Evolutionary conservation across 2,888 invertebrate genomes (phyloP).

Genomic region (Pilophorus perplexus): DNA sequence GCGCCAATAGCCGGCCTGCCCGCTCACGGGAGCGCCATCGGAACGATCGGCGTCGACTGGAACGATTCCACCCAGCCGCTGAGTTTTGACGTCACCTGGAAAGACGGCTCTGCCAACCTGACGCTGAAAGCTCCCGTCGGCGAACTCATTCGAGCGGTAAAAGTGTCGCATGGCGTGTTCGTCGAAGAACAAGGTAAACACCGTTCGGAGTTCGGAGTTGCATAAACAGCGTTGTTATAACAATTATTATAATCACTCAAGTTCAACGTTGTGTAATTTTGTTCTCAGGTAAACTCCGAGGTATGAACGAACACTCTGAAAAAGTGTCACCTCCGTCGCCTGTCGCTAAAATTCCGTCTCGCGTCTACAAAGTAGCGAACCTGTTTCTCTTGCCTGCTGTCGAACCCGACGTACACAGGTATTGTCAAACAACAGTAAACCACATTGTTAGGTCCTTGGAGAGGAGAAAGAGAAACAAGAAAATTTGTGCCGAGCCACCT

Average conservation of each 20-base stretch:
- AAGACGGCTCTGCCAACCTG: slow-evolving; percentile 51
- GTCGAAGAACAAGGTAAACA: slow-evolving; percentile 63
- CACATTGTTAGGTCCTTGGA: no score
- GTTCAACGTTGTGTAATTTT: no score
- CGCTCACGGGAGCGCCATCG: slow-evolving; percentile 63
- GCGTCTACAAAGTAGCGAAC: slow-evolving; percentile 75
- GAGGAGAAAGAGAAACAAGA: no score
- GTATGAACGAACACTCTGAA: slow-evolving; percentile 80
- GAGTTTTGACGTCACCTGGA: slow-evolving; percentile 70
- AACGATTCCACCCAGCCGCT: slow-evolving; percentile 89
- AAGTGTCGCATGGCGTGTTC: slow-evolving; percentile 70
- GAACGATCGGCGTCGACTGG: slow-evolving; percentile 82
- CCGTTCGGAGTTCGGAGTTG: no score
- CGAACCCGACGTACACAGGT: slow-evolving; percentile 60
- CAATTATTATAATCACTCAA: no score
- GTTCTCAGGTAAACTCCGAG: slow-evolving; percentile 70
- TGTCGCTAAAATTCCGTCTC: slow-evolving; percentile 57
- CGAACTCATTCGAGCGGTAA: slow-evolving; percentile 78
- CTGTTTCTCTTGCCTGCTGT: slow-evolving; percentile 63
- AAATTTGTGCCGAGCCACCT: no score
- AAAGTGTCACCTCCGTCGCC: slow-evolving; percentile 50
- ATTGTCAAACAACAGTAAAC: slow-evolving; percentile 40
- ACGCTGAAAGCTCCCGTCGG: slow-evolving; percentile 78
- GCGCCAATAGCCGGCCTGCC: slow-evolving; percentile 64
- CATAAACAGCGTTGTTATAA: no score